Evolutionary conservation across 2,113 vertebrate genomes (phyloP).

Genomic region (Suncus etruscus): DNA sequence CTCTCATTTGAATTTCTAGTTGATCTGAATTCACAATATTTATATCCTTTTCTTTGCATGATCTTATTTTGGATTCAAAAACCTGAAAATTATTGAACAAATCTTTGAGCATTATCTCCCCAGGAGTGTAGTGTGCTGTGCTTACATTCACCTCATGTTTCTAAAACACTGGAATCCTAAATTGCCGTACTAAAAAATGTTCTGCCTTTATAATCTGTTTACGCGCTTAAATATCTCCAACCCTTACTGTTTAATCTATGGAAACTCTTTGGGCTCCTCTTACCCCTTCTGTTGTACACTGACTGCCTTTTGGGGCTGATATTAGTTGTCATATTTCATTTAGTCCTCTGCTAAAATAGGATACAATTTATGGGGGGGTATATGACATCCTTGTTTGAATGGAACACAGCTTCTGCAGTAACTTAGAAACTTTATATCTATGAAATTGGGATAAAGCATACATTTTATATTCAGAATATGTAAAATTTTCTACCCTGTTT

Average conservation of each 20-base stretch:
- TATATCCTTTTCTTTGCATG: neutral
- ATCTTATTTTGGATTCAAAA: neutral
- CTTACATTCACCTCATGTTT: neutral
- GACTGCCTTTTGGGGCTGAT: neutral
- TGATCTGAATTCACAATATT: neutral
- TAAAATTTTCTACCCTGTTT: too few relatives aligned
- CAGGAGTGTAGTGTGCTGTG: neutral
- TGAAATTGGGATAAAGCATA: neutral
- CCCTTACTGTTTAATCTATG: neutral
- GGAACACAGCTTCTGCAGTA: neutral
- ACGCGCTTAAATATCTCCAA: neutral
- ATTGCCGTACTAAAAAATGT: neutral
- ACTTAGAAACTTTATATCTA: neutral
- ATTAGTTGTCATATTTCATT: neutral
- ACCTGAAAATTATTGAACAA: neutral
- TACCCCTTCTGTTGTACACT: neutral
- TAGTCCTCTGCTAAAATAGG: neutral
- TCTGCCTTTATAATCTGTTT: neutral
- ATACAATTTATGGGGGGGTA: neutral
- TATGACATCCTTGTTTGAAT: neutral
- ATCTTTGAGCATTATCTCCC: conserved; percentile 31
- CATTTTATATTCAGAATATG: neutral
- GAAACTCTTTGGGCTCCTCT: neutral
- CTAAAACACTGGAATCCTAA: conserved; percentile 35
- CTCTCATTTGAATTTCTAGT: conserved; percentile 10